These are phyloP conservation scores for Leptoteleia sp. DNA, from an alignment of 1,140 invertebrate genomes.

Conservation along the genomic window DNA sequence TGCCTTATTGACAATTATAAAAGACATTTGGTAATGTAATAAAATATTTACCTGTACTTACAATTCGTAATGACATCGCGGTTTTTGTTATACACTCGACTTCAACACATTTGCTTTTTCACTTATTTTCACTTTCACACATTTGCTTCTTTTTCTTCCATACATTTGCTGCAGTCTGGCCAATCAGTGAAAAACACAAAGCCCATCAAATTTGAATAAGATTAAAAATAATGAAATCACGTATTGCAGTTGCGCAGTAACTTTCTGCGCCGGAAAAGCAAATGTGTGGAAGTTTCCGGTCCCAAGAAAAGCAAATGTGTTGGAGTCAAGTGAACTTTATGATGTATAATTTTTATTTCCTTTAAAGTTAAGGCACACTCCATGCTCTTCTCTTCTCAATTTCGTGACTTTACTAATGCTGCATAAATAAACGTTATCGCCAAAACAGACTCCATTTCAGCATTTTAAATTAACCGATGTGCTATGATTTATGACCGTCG, in stretches of 20 bases:
- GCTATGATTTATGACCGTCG: constrained; percentile 73
- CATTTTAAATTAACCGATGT: constrained; percentile 66
- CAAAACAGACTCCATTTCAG: constrained; percentile 41
- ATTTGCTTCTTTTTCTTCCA: too few species aligned
- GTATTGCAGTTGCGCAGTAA: too few species aligned
- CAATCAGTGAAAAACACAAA: too few species aligned
- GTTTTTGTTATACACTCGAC: constrained; percentile 68
- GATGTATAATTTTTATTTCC: constrained; percentile 50
- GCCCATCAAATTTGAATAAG: too few species aligned
- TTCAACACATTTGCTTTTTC: too few species aligned
- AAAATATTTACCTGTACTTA: constrained; percentile 73
- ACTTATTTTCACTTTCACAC: too few species aligned
- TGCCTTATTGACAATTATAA: constrained; percentile 67
- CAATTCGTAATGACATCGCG: constrained; percentile 30
- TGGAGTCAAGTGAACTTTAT: constrained; percentile 61
- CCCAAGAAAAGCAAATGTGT: too few species aligned
- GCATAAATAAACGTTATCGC: constrained; percentile 74
- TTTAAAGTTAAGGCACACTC: constrained; percentile 77
- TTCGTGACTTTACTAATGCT: constrained; percentile 68
- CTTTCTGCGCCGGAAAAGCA: too few species aligned
- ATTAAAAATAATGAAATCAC: too few species aligned
- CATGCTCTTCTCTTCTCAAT: constrained; percentile 74
- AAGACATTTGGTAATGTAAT: constrained; percentile 66
- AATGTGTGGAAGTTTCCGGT: too few species aligned
- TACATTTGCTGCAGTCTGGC: too few species aligned